These are phyloP conservation scores for Caenorhabditis virilis DNA, from an alignment of 2,888 invertebrate genomes.

Conservation along the genomic window DNA sequence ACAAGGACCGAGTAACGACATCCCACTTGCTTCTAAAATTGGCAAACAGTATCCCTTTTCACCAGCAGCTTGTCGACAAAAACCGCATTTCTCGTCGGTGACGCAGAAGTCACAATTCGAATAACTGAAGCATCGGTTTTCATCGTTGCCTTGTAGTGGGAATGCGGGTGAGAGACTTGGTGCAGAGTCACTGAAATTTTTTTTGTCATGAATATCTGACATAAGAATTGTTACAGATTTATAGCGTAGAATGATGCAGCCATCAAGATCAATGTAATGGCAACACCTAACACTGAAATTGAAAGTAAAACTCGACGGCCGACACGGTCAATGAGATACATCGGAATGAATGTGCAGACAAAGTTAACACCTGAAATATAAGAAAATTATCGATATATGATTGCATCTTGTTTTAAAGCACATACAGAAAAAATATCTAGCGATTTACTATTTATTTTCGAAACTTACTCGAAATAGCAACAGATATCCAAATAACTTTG, in stretches of 20 bases:
- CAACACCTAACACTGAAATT: constrained; percentile 30
- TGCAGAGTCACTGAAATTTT: constrained; percentile 6
- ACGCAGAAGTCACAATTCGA: constrained; percentile 71
- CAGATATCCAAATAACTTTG: constrained; percentile 71
- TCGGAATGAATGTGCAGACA: constrained; percentile 70
- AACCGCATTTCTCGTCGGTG: constrained; percentile 70
- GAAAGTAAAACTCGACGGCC: constrained; percentile 69
- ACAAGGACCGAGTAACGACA: constrained; percentile 20
- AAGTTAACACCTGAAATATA: too few relatives aligned
- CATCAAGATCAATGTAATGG: constrained; percentile 30
- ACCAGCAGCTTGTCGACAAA: constrained; percentile 32
- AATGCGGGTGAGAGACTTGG: constrained; percentile 4
- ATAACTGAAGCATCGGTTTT: constrained; percentile 6
- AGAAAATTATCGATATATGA: too few relatives aligned
- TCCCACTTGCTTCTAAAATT: background rate
- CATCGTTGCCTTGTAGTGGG: background rate
- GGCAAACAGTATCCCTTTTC: constrained; percentile 29
- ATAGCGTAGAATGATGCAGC: constrained; percentile 43
- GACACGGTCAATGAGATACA: constrained; percentile 71
- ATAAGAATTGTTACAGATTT: constrained; percentile 7
- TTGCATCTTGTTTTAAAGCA: too few relatives aligned
- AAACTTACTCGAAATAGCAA: constrained; percentile 67
- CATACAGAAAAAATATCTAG: too few relatives aligned
- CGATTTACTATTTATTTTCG: too few relatives aligned
- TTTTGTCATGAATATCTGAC: background rate